Evolutionary conservation across 2,113 vertebrate species (phyloP), one percentile per base, ranked within the genome.

Genomic region (Planiliza haematocheilus): DNA sequence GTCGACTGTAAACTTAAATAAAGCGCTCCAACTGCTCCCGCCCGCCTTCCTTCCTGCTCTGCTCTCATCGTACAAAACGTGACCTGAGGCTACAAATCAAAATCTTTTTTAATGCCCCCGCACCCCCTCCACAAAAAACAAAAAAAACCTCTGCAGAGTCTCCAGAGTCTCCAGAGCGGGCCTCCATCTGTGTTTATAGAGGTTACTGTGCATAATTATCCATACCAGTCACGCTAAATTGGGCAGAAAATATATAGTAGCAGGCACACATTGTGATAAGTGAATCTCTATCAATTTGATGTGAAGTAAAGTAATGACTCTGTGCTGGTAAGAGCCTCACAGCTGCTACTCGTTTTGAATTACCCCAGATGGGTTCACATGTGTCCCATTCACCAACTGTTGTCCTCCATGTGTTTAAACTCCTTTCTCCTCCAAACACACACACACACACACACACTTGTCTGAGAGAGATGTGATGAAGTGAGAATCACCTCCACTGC

Each of bases 341-440:
- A 91, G 88, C 85, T 86, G 86, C 37, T 61, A 1, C 70, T 82
- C 70, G 36, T 76, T 74, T 67, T 20, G 58, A 81, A 82, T 59
- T 41, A 58, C 30, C 63, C 56, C 78, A 78, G 64, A 79, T 81
- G 70, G 72, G 70, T 72, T 84, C 71, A 78, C 83, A 74, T 82
- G 79, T 56, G 70, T 79, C 79, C 64, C 69, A 68, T 84, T 89
- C 77, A 67, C 74, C 84, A 85, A 88, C 82, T 85, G 84, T 66
- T 81, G 72, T 56, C 63, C 30, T 38, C 61, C 20, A 14, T 57
- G 65, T 60, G 45, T 62, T 63, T 58, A 67, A 65, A 57, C 66
- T 37, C 45, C 67, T 51, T 30, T 30, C 24, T 43, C 13, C 60
- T 46, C 12, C 39, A 45, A 16, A 24, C 61, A 49, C 62, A 52